A percentile compares a stretch with the other conserved stretches of the same genome.
phyloP scores from a whole-genome alignment of 2,113 vertebrate species.

The Malaclemys terrapin region DNA sequence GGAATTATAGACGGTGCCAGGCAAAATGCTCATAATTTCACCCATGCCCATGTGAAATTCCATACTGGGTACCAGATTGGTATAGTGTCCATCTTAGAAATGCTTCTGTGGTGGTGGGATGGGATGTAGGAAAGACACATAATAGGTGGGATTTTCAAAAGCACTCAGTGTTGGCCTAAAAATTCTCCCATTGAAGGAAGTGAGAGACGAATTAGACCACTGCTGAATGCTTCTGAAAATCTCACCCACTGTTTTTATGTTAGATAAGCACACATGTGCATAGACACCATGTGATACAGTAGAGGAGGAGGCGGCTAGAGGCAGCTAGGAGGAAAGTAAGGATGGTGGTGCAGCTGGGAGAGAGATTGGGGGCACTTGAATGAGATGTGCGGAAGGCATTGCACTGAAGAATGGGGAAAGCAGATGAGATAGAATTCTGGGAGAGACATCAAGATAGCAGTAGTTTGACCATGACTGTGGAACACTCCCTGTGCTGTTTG shows the following conservation, averaged over 20 bases:
- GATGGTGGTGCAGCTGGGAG: not conserved
- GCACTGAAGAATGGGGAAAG: not conserved
- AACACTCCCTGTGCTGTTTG: not conserved
- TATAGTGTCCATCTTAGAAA: not conserved
- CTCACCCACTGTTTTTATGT: not conserved
- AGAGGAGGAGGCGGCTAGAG: not conserved
- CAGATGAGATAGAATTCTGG: rapidly evolving
- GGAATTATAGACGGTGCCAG: not conserved
- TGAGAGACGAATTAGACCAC: not conserved
- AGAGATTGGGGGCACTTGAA: not conserved
- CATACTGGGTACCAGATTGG: not conserved
- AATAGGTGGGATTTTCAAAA: not conserved
- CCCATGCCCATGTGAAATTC: not conserved
- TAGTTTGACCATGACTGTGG: rapidly evolving
- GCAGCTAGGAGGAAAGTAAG: not conserved
- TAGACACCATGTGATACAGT: not conserved
- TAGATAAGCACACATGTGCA: not conserved
- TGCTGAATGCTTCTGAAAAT: not conserved
- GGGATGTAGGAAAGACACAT: not conserved
- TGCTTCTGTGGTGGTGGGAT: not conserved
- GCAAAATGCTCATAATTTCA: not conserved
- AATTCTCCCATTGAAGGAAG: not conserved
- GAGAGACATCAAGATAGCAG: rapidly evolving
- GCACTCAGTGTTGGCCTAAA: not conserved
- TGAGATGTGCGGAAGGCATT: rapidly evolving